Evolutionary conservation across 2,888 invertebrate species (phyloP), one percentile per base, ranked within the genome.

Genomic region (Heliconius aoede): DNA sequence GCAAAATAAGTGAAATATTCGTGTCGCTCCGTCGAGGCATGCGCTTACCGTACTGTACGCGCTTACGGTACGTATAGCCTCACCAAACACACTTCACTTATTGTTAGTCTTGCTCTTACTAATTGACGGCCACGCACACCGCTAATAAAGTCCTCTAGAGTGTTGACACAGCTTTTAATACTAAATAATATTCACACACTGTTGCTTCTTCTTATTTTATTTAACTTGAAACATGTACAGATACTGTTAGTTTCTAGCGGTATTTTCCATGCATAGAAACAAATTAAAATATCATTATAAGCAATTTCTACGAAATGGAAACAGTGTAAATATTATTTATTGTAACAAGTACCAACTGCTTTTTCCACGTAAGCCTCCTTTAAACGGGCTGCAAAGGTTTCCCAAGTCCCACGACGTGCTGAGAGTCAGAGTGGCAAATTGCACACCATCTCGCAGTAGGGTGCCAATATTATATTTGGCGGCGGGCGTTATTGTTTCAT

Each of bases 1-100:
- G 92, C 92, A 91, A 91, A 92, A 89, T 91, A 89, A 89, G 89
- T 88, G 86, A 88, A 89, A 90, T 90, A 89, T 90, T 88, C 87
- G 87, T 87, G 89, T 87, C 85, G 86, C 85, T 81, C 83, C 83
- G 82, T 83, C 82, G 83, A 82, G 84, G 86, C 78, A 86, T 87
- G 88, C 86, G 87, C 87, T 86, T 89, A 88, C 89, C 87, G 89
- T 89, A 87, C 82, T 82, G 83, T 85, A 83, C 81, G 83, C 82
- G 71, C 73, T 76, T 36, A 36, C 81, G 82, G 82, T 83, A 80
- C 78, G 77, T 74, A 77, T 74, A 60, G 71, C 40, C 28, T 51
- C 30, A 64, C 26, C 58, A 32, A 68, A 72, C 69, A 71, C 30
- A 60, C 26, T n/a, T 26, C n/a, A 40, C 71, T 71, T n/a, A n/a